These are phyloP conservation scores for Epinotia ramella DNA, from an alignment of 2,888 invertebrate genomes.

Conservation along the genomic window DNA sequence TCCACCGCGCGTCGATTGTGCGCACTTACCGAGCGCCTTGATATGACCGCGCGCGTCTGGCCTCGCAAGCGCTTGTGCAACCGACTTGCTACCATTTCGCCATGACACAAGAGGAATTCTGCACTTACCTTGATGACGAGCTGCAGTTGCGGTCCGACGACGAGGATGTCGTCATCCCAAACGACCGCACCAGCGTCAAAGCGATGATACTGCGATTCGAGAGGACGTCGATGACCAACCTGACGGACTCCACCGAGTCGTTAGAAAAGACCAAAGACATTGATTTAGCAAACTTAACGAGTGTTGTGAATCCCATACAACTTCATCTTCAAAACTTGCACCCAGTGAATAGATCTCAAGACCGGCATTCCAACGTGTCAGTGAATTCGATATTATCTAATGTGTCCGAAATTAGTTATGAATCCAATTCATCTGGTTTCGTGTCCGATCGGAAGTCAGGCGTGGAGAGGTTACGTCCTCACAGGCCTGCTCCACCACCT, in stretches of 20 bases:
- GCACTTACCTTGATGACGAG: slow-evolving; percentile 67
- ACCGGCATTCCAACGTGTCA: slow-evolving; percentile 79
- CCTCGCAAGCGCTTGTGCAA: slow-evolving; percentile 68
- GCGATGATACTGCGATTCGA: slow-evolving; percentile 80
- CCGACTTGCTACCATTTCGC: slow-evolving; percentile 60
- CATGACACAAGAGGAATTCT: slow-evolving; percentile 78
- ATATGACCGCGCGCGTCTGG: slow-evolving; percentile 71
- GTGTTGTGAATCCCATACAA: slow-evolving; percentile 75
- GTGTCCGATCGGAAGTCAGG: slow-evolving; percentile 77
- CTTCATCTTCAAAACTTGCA: slow-evolving; percentile 72
- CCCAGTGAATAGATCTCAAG: slow-evolving; percentile 72
- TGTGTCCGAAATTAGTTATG: slow-evolving; percentile 77
- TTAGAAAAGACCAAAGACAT: slow-evolving; percentile 70
- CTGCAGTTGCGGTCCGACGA: slow-evolving; percentile 69
- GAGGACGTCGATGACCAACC: slow-evolving; percentile 64
- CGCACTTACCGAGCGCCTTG: slow-evolving; percentile 65
- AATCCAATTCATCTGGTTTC: slow-evolving; percentile 82
- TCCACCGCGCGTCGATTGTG: slow-evolving; percentile 68
- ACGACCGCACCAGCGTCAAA: slow-evolving; percentile 73
- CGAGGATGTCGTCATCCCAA: slow-evolving; percentile 71
- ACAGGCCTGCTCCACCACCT: slow-evolving; percentile 80
- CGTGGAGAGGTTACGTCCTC: slow-evolving; percentile 65
- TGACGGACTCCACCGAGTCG: slow-evolving; percentile 71
- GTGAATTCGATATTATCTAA: slow-evolving; percentile 82
- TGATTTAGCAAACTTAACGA: slow-evolving; percentile 71